Conservation (phyloP, 2,113 vertebrate species). For the Shinisaurus crocodilurus region DNA sequence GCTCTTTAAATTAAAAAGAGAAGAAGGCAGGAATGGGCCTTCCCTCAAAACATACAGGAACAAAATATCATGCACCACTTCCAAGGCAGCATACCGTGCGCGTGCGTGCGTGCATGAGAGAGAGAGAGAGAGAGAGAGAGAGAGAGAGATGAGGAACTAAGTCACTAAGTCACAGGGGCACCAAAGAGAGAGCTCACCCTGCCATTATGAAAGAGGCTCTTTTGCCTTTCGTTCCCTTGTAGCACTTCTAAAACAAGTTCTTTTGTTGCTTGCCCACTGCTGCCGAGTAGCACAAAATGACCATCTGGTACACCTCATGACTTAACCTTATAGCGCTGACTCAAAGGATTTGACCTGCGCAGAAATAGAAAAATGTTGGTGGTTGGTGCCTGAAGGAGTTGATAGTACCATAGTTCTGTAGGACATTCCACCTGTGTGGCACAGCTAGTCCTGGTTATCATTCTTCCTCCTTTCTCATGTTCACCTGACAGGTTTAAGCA, state of each 20-base stretch:
- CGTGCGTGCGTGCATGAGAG: no score
- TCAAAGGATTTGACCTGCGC: background rate
- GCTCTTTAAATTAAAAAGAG: background rate
- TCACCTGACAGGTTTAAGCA: background rate
- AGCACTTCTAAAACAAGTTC: conserved; percentile 13
- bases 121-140: no score
- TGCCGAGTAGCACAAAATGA: background rate
- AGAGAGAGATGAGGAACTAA: no score
- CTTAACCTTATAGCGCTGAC: conserved; percentile 2
- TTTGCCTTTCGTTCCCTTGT: background rate
- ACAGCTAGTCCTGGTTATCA: background rate
- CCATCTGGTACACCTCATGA: conserved; percentile 8
- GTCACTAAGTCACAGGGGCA: background rate
- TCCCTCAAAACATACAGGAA: fast-evolving
- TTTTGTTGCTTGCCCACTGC: conserved; percentile 11
- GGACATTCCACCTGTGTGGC: background rate
- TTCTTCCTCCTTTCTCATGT: background rate
- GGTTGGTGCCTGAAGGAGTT: background rate
- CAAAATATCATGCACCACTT: background rate
- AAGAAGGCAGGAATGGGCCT: background rate
- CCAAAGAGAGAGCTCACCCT: background rate
- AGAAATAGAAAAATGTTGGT: background rate
- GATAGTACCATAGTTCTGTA: background rate
- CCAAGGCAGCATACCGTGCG: background rate
- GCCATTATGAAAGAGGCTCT: background rate